These are phyloP conservation scores for Ectobius pallidus DNA, from an alignment of 2,888 invertebrate genomes.

Conservation along the genomic window DNA sequence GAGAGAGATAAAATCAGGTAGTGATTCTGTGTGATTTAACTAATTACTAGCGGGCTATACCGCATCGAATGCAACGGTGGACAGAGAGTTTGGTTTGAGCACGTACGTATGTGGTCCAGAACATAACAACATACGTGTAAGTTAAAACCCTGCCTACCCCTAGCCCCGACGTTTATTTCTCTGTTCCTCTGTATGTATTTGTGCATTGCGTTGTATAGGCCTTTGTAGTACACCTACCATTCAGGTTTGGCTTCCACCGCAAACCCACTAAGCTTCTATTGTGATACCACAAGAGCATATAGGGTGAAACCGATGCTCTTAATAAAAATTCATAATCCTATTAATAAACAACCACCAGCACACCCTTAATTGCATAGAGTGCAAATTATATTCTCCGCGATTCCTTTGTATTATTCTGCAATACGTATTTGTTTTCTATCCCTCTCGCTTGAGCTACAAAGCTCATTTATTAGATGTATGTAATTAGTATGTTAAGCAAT, in stretches of 20 bases:
- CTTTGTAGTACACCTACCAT: neutral
- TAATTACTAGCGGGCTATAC: neutral
- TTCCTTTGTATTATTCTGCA: too few species aligned
- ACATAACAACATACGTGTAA: neutral
- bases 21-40: conserved; percentile 21
- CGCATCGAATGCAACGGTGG: neutral
- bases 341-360: conserved; percentile 14
- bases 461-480: too few species aligned
- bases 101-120: neutral
- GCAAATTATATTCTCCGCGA: too few species aligned
- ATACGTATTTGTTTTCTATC: too few species aligned
- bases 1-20: conserved; percentile 9
- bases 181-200: neutral
- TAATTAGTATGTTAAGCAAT: too few species aligned
- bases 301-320: neutral
- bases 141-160: neutral
- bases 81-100: too few species aligned
- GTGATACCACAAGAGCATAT: neutral
- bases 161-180: neutral
- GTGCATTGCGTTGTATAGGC: neutral
- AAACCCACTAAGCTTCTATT: neutral
- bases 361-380: neutral
- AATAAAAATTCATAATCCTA: conserved; percentile 7
- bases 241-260: neutral
- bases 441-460: too few species aligned